phyloP scores from a whole-genome alignment of 1,140 invertebrate species.

The Chrysomallon squamiferum region DNA sequence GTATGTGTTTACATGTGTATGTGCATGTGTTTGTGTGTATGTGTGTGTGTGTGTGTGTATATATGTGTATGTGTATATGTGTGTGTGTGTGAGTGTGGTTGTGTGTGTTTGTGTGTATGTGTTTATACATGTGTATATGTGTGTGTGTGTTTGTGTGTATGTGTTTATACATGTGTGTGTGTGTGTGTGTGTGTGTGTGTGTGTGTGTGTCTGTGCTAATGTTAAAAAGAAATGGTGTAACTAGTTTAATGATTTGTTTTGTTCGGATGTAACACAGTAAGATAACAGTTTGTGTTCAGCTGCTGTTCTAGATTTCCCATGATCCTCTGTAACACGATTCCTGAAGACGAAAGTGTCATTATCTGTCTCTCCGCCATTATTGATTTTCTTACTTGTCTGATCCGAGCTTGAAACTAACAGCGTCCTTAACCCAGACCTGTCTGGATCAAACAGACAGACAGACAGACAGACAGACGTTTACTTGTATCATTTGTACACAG shows the following conservation, averaged over 20 bases:
- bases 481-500: no score
- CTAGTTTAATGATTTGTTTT: background rate
- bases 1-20: conserved; percentile 4
- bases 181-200: conserved; percentile 10
- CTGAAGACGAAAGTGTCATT: no score
- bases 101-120: background rate
- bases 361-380: no score
- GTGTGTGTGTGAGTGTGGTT: background rate
- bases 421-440: no score
- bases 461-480: no score
- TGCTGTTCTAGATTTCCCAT: no score
- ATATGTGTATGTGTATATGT: conserved; percentile 7
- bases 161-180: conserved; percentile 7
- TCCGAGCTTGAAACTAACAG: no score
- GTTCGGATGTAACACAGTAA: no score
- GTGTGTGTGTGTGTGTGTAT: conserved; percentile 1
- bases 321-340: no score
- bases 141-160: background rate
- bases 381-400: no score
- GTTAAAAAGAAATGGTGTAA: background rate
- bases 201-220: background rate
- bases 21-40: background rate
- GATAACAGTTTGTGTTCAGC: no score
- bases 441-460: no score
- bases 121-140: background rate